phyloP scores from a whole-genome alignment of 2,113 vertebrate genomes.

The Cyrtonyx montezumae region DNA sequence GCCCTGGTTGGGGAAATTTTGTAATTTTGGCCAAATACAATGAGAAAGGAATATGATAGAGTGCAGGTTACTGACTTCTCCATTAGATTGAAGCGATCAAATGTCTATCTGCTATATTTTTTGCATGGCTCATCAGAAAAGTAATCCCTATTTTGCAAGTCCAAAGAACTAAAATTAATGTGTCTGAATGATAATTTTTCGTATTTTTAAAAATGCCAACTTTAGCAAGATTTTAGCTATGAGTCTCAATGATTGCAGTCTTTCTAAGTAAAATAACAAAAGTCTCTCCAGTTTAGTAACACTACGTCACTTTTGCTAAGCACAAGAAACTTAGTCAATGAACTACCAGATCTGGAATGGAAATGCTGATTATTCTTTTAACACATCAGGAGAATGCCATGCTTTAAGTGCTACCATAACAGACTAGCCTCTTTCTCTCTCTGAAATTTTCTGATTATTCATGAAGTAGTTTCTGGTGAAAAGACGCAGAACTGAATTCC shows the following conservation, averaged over 20 bases:
- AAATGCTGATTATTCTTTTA: neutral
- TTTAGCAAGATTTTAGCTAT: fast-evolving
- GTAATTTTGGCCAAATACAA: neutral
- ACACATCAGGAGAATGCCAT: neutral
- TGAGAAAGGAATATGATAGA: neutral
- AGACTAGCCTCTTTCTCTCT: neutral
- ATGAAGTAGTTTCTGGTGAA: neutral
- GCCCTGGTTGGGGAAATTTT: fast-evolving
- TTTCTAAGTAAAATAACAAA: neutral
- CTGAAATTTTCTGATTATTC: neutral
- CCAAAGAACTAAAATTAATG: neutral
- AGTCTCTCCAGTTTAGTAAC: neutral
- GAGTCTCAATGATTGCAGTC: neutral
- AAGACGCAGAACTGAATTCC: neutral
- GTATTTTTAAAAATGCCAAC: neutral
- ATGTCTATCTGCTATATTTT: neutral
- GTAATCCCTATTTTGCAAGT: neutral
- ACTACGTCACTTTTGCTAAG: neutral
- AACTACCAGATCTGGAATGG: neutral
- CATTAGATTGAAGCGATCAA: neutral
- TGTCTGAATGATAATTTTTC: neutral
- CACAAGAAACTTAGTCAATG: neutral
- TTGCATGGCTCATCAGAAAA: neutral
- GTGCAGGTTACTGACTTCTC: neutral
- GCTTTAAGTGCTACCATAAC: neutral